Conservation (phyloP, 1,140 invertebrate species). For the Bemisia tabaci region DNA sequence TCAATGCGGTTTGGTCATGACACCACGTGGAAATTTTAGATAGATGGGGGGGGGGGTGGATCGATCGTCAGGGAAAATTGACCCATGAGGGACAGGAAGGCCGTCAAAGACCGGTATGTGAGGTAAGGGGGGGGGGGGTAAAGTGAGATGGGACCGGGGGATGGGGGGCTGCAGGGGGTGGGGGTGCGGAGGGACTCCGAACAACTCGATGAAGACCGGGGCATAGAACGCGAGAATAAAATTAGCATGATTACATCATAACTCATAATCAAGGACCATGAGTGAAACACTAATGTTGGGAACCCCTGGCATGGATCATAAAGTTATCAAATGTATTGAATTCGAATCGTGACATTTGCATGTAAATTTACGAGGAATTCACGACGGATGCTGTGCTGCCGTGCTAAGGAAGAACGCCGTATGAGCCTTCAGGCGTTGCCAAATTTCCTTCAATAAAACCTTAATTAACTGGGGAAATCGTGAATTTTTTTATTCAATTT, state of each 20-base stretch:
- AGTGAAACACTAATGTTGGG: neutral
- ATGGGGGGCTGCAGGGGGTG: neutral
- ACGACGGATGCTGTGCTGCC: neutral
- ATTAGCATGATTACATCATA: neutral
- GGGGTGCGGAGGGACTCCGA: neutral
- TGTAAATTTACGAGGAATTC: neutral
- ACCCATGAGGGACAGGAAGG: neutral
- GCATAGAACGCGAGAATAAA: neutral
- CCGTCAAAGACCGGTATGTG: no score
- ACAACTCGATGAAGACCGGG: neutral
- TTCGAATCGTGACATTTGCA: neutral
- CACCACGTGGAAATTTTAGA: no score
- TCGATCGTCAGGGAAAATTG: neutral
- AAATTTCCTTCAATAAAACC: no score
- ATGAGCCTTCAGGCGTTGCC: no score
- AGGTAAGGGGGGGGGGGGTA: no score
- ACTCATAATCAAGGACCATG: neutral
- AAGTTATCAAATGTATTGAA: neutral
- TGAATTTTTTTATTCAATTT: no score
- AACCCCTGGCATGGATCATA: neutral
- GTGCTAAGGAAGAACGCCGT: no score
- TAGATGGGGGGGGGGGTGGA: neutral
- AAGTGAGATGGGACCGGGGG: no score
- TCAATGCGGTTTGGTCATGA: no score
- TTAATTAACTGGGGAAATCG: no score